phyloP scores from a whole-genome alignment of 2,797 vertebrate species.

The Muscicapa striata region DNA sequence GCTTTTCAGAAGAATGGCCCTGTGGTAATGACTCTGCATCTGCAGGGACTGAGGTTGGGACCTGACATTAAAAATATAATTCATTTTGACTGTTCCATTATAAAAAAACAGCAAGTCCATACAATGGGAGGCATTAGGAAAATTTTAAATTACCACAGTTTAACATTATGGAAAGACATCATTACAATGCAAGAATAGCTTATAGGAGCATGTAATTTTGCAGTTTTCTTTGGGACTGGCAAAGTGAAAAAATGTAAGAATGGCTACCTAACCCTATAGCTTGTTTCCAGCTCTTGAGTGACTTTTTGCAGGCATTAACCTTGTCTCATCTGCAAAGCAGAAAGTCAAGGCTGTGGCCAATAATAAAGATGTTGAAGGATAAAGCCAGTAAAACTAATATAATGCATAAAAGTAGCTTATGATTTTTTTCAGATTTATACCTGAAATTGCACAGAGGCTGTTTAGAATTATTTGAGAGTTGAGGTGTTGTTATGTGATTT shows the following conservation, averaged over 20 bases:
- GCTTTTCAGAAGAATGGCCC: neutral
- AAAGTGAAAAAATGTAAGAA: neutral
- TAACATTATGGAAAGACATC: neutral
- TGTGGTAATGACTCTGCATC: neutral
- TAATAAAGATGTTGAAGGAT: neutral
- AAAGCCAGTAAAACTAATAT: neutral
- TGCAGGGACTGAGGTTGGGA: neutral
- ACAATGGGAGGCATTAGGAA: neutral
- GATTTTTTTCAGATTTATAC: neutral
- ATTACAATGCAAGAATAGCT: neutral
- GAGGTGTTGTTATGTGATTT: fast-evolving
- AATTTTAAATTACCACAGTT: neutral
- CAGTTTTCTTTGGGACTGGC: neutral
- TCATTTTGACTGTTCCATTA: neutral
- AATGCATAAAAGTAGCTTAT: neutral
- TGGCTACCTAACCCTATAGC: fast-evolving
- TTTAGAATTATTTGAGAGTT: neutral
- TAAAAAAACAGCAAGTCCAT: neutral
- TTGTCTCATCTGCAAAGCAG: neutral
- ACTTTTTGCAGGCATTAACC: neutral
- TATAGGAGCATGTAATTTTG: neutral
- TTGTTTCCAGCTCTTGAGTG: neutral
- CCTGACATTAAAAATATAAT: neutral
- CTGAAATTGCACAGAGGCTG: neutral
- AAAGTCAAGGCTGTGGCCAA: fast-evolving